A percentile compares a stretch with the other conserved stretches of the same genome.
Conservation (phyloP, 92 coral and sea anemone species). For the Zoanthus solanderi region DNA sequence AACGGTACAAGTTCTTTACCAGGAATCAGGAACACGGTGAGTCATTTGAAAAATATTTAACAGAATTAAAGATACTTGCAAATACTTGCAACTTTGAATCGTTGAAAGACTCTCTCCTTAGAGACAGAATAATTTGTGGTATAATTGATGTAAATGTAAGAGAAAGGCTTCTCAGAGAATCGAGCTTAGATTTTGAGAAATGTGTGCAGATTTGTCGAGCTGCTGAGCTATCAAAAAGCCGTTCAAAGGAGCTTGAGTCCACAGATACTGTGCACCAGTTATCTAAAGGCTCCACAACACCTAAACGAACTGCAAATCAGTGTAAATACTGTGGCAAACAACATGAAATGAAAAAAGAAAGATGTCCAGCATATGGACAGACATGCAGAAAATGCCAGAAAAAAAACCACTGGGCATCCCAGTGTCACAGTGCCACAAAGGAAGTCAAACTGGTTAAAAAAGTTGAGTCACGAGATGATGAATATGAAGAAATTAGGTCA, state of each 20-base stretch:
- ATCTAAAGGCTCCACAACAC: background rate
- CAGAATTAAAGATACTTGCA: slow-evolving; percentile 58
- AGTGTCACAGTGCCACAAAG: slow-evolving; percentile 14
- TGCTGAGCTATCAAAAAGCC: background rate
- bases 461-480: background rate
- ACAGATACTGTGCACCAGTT: background rate
- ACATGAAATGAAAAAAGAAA: background rate
- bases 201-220: slow-evolving; percentile 3
- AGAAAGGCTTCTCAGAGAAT: slow-evolving; percentile 12
- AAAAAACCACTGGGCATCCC: slow-evolving; percentile 6
- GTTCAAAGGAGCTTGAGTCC: slow-evolving; percentile 10
- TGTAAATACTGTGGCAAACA: slow-evolving; percentile 5
- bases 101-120: slow-evolving; percentile 44
- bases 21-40: slow-evolving; percentile 62
- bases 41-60: slow-evolving; percentile 57
- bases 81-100: slow-evolving; percentile 57
- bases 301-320: background rate
- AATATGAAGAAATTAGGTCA: slow-evolving; percentile 41
- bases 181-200: slow-evolving; percentile 9
- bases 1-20: slow-evolving; percentile 64
- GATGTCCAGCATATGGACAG: background rate
- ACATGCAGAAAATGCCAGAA: background rate
- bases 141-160: slow-evolving; percentile 18
- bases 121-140: slow-evolving; percentile 68
- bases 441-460: background rate